Evolutionary conservation across 2,888 invertebrate species (phyloP).

Genomic region (Antheraea yamamai): DNA sequence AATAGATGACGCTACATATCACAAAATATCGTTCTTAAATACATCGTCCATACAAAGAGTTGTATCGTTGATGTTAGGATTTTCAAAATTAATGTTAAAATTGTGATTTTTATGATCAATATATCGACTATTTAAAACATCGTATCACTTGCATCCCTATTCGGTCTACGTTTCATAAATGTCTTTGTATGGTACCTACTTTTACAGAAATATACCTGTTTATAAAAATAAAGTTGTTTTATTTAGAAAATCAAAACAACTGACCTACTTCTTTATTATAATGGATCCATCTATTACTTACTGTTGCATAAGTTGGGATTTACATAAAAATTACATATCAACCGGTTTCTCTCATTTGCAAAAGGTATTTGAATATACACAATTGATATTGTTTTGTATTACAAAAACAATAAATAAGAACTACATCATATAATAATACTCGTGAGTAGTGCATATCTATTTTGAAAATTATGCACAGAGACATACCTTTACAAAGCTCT

Average conservation of each 20-base stretch:
- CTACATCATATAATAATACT: neutral
- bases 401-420: neutral
- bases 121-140: too few relatives aligned
- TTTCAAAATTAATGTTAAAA: too few relatives aligned
- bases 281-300: neutral
- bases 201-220: too few relatives aligned
- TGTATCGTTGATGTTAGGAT: too few relatives aligned
- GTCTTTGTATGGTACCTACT: too few relatives aligned
- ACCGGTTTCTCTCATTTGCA: slow-evolving; percentile 53
- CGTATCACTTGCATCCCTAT: too few relatives aligned
- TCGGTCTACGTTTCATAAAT: too few relatives aligned
- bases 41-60: too few relatives aligned
- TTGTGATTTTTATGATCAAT: too few relatives aligned
- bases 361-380: slow-evolving; percentile 41
- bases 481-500: neutral
- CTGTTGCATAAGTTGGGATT: slow-evolving; percentile 40
- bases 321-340: slow-evolving; percentile 44
- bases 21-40: too few relatives aligned
- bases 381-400: neutral
- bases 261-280: neutral
- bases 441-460: neutral
- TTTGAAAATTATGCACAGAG: neutral
- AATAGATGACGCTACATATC: too few relatives aligned
- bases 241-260: neutral
- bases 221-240: neutral